These are phyloP conservation scores for Rhynchophorus ferrugineus DNA, from an alignment of 1,140 invertebrate genomes.

Conservation along the genomic window DNA sequence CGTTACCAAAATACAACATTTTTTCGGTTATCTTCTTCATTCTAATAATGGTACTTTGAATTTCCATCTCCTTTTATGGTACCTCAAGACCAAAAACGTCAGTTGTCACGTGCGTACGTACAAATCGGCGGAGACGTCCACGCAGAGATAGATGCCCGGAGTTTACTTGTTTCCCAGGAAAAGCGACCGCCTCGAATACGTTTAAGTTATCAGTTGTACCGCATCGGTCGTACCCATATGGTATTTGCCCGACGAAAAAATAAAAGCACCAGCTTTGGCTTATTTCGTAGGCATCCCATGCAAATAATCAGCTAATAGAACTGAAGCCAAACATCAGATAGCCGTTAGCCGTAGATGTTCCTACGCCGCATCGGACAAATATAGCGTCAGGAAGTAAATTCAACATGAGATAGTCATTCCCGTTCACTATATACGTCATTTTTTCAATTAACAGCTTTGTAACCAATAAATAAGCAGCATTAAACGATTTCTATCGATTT, in stretches of 20 bases:
- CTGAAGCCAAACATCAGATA: conserved; percentile 3
- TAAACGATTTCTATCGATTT: no score
- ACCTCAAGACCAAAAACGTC: no score
- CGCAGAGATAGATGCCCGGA: no score
- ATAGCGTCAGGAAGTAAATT: not conserved
- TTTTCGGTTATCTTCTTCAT: no score
- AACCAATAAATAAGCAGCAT: not conserved
- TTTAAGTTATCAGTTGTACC: not conserved
- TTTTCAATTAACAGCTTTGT: not conserved
- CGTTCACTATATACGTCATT: not conserved
- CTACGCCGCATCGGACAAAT: not conserved
- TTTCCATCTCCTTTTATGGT: no score
- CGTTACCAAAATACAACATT: no score
- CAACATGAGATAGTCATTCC: not conserved
- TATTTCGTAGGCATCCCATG: conserved; percentile 2
- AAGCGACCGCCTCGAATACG: no score
- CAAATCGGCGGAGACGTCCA: no score
- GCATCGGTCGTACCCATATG: conserved; percentile 5
- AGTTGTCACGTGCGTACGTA: no score
- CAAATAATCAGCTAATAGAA: conserved; percentile 1
- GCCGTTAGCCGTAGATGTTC: not conserved
- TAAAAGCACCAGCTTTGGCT: not conserved
- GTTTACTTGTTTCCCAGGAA: no score
- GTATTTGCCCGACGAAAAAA: not conserved
- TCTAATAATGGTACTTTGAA: no score